Evolutionary conservation across 1,140 invertebrate species (phyloP), one percentile per base, ranked within the genome.

Genomic region (Drosophila willistoni): DNA sequence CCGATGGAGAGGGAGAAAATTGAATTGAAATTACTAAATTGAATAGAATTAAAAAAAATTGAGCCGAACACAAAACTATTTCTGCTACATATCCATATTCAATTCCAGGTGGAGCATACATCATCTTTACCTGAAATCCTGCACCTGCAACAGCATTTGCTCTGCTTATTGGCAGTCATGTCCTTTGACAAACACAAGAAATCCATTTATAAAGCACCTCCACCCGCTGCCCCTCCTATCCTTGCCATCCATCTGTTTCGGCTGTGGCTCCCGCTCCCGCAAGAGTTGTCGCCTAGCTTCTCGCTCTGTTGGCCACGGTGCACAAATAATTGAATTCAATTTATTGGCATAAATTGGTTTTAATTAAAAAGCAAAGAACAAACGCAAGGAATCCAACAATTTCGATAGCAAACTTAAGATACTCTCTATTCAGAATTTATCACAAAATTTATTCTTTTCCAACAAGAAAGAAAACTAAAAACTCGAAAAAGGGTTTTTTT

Each of bases 251-350:
- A 10, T 36, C 9, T 36, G 34, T 12, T 36, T 41, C 34, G 41
- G 64, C 62, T 57, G 29, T 12, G 61, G 61, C 34, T 41, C 12
- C 33, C 19, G 12, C 9, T 25, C 25, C 10, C 6, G 10, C 44
- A 33, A 34, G 47, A 60, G 29, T 66, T 62, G 73, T 51, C 44
- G 17, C 44, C 17, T 51, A 22, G 44, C 44, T 51, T 51, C 19
- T 19, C 17, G 44, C 44, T 51, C 44, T 51, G 44, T 51, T 51
- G 61, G 59, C 41, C 42, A 41, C 55, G 65, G 42, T 60, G 22
- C 29, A 19, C 12, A 76, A 76, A 76, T 76, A 76, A 76, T 76
- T 76, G 42, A 76, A 76, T 68, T 69, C 65, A 69, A 76, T 76
- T 76, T 60, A 76, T 60, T n/a, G 73, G 54, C 60, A 76, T 63